Evolutionary conservation across 2,888 invertebrate species (phyloP).

Genomic region (Sepiola atlantica): DNA sequence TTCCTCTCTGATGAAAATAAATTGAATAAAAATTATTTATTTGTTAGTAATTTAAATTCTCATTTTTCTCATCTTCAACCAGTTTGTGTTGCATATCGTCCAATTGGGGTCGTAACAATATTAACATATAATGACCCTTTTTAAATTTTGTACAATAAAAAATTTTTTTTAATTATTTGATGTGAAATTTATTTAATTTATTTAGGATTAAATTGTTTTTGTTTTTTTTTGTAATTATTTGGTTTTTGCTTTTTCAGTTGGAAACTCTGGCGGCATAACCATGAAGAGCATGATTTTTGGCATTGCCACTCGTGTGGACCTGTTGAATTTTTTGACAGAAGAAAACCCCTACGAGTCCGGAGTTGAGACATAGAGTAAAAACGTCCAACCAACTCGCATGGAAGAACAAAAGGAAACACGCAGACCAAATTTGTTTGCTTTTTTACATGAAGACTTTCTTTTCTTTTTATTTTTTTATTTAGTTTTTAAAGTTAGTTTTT

Average conservation of each 20-base stretch:
- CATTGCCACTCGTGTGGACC: constrained; percentile 82
- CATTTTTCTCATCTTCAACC: no score
- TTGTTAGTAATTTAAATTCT: no score
- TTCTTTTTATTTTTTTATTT: not conserved
- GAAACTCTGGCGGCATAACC: constrained; percentile 62
- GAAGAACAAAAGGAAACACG: not conserved
- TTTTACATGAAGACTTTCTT: not conserved
- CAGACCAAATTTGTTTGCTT: not conserved
- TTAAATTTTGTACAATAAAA: no score
- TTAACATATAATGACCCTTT: no score
- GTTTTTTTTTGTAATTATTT: constrained; percentile 1
- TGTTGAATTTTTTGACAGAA: constrained; percentile 80
- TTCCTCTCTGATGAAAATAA: no score
- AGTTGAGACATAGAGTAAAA: not conserved
- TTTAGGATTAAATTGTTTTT: not conserved
- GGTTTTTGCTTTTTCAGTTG: constrained; percentile 62
- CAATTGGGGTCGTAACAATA: no score
- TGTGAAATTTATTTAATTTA: not conserved
- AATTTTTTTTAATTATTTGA: no score
- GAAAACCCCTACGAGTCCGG: constrained; percentile 38
- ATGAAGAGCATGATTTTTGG: constrained; percentile 80
- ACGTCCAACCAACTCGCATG: not conserved
- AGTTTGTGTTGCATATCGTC: no score
- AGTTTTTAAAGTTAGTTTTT: not conserved
- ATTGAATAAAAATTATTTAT: no score